phyloP scores from a whole-genome alignment of 2,113 vertebrate species.

The Percina caprodes region DNA sequence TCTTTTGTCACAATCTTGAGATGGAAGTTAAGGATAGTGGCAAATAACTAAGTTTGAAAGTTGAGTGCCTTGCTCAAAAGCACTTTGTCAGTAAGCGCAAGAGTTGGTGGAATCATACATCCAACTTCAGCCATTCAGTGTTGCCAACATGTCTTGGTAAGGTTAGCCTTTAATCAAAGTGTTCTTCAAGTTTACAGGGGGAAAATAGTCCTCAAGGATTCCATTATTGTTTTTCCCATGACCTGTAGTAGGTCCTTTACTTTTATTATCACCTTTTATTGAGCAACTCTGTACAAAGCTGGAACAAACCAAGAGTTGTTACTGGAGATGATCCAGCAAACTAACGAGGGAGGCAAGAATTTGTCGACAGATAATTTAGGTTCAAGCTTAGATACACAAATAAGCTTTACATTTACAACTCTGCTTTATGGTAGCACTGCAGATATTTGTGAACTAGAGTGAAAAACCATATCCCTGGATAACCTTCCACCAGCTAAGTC shows the following conservation, averaged over 20 bases:
- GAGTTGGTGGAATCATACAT: not conserved
- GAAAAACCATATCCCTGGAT: conserved; percentile 33
- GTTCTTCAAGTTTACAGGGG: conserved; percentile 1
- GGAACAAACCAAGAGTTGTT: conserved; percentile 23
- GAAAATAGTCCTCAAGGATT: conserved; percentile 21
- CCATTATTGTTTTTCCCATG: conserved; percentile 42
- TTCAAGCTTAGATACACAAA: conserved; percentile 39
- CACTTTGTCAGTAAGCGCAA: not conserved
- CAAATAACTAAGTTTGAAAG: not conserved
- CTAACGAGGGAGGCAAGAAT: not conserved
- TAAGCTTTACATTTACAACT: conserved; percentile 40
- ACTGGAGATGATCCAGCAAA: conserved; percentile 42
- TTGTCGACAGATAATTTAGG: conserved; percentile 36
- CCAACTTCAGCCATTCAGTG: not conserved
- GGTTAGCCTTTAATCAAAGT: conserved; percentile 30
- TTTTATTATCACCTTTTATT: conserved; percentile 58
- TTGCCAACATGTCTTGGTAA: conserved; percentile 28
- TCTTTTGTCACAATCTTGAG: conserved; percentile 2
- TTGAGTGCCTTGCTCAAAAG: conserved; percentile 2
- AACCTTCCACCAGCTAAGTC: not conserved
- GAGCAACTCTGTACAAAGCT: conserved; percentile 27
- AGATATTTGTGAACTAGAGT: conserved; percentile 26
- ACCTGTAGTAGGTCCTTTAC: conserved; percentile 22
- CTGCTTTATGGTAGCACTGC: conserved; percentile 44
- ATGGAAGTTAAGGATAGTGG: not conserved